Evolutionary conservation across 1,140 invertebrate genomes (phyloP).

Genomic region (Drosophila nigromelanica): DNA sequence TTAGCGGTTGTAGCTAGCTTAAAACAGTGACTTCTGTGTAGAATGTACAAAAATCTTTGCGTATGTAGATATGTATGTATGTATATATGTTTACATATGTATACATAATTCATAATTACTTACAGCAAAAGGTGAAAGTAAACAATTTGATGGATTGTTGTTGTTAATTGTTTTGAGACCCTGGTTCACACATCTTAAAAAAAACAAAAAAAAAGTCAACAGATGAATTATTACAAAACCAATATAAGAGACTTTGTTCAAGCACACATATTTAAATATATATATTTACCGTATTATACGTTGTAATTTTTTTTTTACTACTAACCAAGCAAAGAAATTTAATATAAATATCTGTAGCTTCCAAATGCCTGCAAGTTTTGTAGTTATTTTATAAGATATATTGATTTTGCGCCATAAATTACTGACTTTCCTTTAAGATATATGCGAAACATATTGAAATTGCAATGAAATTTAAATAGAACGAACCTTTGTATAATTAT

Average conservation of each 20-base stretch:
- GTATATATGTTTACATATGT: constrained; percentile 49
- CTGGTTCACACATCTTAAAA: constrained; percentile 39
- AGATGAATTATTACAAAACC: constrained; percentile 21
- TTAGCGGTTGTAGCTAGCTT: constrained; percentile 37
- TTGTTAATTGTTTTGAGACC: constrained; percentile 68
- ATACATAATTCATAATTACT: constrained; percentile 59
- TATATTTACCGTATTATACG: constrained; percentile 27
- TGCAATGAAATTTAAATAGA: constrained; percentile 21
- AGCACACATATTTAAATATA: constrained; percentile 10
- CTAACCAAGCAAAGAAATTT: constrained; percentile 36
- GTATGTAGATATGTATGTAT: constrained; percentile 31
- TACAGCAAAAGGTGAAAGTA: constrained; percentile 78
- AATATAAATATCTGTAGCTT: constrained; percentile 26
- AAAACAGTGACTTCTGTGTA: constrained; percentile 34
- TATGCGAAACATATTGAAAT: constrained; percentile 23
- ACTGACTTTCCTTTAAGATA: constrained; percentile 57
- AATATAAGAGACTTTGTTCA: constrained; percentile 18
- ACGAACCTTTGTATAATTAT: constrained; percentile 40
- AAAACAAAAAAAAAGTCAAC: constrained; percentile 18
- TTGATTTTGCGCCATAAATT: constrained; percentile 64
- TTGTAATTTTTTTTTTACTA: constrained; percentile 37
- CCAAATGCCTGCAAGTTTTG: constrained; percentile 27
- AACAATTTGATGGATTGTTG: constrained; percentile 79
- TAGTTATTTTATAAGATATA: constrained; percentile 34
- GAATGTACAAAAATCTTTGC: constrained; percentile 26